phyloP scores from a whole-genome alignment of 2,797 vertebrate species.

The Chelmon rostratus region DNA sequence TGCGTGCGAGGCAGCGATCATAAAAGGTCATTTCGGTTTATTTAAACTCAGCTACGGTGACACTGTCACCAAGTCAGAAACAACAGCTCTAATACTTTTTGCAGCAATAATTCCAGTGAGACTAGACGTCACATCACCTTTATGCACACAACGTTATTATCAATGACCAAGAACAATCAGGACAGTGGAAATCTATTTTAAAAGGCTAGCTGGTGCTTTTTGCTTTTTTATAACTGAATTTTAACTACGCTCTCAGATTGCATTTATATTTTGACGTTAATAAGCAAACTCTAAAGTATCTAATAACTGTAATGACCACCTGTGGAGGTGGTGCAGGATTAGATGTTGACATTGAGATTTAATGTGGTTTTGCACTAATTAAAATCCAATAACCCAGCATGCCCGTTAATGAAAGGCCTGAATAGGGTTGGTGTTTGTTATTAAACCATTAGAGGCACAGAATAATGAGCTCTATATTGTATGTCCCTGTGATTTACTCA shows the following conservation, averaged over 20 bases:
- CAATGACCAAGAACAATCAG: no score
- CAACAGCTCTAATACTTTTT: no score
- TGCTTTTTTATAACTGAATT: neutral
- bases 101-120: no score
- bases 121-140: no score
- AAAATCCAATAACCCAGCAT: slow-evolving; percentile 30
- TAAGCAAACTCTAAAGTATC: neutral
- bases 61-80: no score
- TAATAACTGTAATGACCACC: neutral
- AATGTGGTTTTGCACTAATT: slow-evolving; percentile 25
- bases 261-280: neutral
- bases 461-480: neutral
- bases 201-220: no score
- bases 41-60: no score
- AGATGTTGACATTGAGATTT: neutral
- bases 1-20: no score
- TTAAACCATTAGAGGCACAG: neutral
- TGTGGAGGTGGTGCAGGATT: neutral
- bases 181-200: no score
- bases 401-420: slow-evolving; percentile 21
- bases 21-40: no score
- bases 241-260: neutral
- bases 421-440: neutral
- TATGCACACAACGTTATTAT: no score
- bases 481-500: neutral